Base-by-base conservation (phyloP, 2,113 vertebrate species). In the Alethe castanea region DNA sequence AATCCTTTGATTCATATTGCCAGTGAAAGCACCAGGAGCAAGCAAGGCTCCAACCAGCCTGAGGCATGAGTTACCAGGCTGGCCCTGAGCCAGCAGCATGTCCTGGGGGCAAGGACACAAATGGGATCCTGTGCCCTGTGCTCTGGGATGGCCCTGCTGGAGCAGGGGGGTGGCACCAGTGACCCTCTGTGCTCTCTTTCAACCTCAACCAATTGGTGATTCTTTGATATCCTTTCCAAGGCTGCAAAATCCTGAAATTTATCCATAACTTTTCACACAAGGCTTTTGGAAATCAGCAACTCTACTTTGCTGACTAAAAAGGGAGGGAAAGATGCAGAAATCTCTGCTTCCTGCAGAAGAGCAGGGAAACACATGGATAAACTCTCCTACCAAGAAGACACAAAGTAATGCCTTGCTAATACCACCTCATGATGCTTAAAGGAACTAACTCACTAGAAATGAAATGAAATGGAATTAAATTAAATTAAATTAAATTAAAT, bases 141-240 rank as follows among this genome's bases (percentile, higher is more conserved):
- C 47, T 70, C 23, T 60, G 65, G 33, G 64, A 33, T 70, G 73
- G 24, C 12, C n/a, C 56, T 78, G 54, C 23, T 54, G 25, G 84
- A 53, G 47, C 47, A 62, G 28, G 23, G 84, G 9, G 14, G 2
- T 61, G 16, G 23, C 2, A 53, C 47, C 23, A 38, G 15, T 40
- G 29, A 4, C 4, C 13, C 31, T 5, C 42, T 17, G 14, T 10
- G 52, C 4, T 60, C 17, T 11, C 11, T 50, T 59, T 19, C 20
- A 66, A 2, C 16, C 38, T 40, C 19, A 2, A 0, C n/a, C 31
- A 36, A 14, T 1, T 36, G 52, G 53, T 8, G 36, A 36, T 14
- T 26, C 57, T 64, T 6, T 42, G 66, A 50, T 23, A 65, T 7
- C 17, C 26, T 72, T 81, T 69, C 42, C 26, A 83, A 66, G 59